Evolutionary conservation across 2,888 invertebrate genomes (phyloP).

Genomic region (Cantharis lateralis): DNA sequence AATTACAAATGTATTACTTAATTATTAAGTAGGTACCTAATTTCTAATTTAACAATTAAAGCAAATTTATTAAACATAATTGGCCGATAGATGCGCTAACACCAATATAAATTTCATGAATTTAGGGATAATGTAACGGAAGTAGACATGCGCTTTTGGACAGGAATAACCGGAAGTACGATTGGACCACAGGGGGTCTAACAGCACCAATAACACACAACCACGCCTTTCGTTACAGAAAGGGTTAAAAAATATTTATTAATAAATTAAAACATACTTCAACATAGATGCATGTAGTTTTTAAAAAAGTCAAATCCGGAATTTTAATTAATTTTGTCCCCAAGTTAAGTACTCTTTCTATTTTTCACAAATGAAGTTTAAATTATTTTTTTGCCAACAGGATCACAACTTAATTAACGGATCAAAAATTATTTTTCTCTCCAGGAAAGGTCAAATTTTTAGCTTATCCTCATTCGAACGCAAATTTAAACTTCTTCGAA

Average conservation of each 20-base stretch:
- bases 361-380: too few relatives aligned
- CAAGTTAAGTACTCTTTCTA: background rate
- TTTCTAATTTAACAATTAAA: background rate
- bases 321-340: background rate
- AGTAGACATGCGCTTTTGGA: conserved; percentile 43
- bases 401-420: too few relatives aligned
- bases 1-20: background rate
- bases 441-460: background rate
- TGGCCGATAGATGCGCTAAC: background rate
- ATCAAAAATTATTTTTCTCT: too few relatives aligned
- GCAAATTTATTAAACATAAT: background rate
- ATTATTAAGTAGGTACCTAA: background rate
- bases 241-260: conserved; percentile 4
- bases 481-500: background rate
- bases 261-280: background rate
- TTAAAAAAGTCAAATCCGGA: background rate
- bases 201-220: conserved; percentile 53
- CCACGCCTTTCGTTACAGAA: conserved; percentile 47
- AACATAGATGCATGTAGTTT: background rate
- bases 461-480: too few relatives aligned
- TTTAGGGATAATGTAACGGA: conserved; percentile 14
- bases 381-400: too few relatives aligned
- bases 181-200: conserved; percentile 57
- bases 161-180: conserved; percentile 53
- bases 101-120: background rate